Evolutionary conservation across 1,140 invertebrate species (phyloP).

Genomic region (Fopius arisanus): DNA sequence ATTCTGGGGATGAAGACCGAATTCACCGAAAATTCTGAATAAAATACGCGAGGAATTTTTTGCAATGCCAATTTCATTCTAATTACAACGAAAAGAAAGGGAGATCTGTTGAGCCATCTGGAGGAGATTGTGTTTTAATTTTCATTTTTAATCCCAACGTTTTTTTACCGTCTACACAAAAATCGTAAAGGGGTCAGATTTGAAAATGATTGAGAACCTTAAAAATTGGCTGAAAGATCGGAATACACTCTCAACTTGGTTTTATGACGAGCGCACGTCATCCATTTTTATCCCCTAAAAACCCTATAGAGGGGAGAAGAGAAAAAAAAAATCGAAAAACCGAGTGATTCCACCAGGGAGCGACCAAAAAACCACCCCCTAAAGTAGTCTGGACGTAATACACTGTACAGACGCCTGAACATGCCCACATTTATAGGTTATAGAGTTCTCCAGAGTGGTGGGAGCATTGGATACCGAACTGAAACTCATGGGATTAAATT

Average conservation of each 20-base stretch:
- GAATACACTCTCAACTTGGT: neutral
- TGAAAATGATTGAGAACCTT: too few species aligned
- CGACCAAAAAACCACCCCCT: neutral
- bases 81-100: too few species aligned
- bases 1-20: neutral
- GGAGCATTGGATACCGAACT: neutral
- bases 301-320: neutral
- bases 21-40: too few species aligned
- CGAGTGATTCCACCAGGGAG: neutral
- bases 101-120: too few species aligned
- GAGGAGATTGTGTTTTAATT: too few species aligned
- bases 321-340: neutral
- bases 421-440: neutral
- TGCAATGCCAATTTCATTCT: too few species aligned
- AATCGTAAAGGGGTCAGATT: too few species aligned
- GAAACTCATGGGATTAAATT: conserved; percentile 13
- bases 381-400: neutral
- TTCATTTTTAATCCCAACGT: too few species aligned
- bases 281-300: neutral
- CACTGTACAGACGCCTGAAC: neutral
- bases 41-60: too few species aligned
- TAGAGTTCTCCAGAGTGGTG: neutral
- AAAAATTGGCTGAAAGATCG: too few species aligned
- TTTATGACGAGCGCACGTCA: neutral
- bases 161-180: too few species aligned